Base-by-base conservation (phyloP, 2,797 vertebrate genomes). In the Anabacerthia variegaticeps region DNA sequence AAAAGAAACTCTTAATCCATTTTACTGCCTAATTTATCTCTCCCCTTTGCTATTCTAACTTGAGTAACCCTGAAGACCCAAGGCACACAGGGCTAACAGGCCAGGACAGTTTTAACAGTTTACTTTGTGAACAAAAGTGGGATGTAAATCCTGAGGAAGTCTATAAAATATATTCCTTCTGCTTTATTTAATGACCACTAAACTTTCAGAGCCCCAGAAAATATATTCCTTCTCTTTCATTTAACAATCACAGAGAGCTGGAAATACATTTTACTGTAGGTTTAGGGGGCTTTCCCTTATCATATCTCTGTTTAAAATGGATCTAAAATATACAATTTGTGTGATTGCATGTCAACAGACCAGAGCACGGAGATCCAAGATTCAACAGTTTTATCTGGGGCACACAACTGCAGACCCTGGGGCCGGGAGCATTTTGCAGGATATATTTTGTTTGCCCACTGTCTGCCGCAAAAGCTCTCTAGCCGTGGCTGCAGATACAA, bases 11-110 rank as follows among this genome's bases (percentile, higher is more conserved):
- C 88, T 92, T 75, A 82, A 92, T 84, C 79, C 39, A 72, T 89
- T 97, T 96, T 92, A 92, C 93, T 83, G 81, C 66, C 85, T 94
- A 84, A 92, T 96, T 96, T 96, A 93, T 94, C 88, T 96, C 88
- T 89, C 82, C 14, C 5, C 24, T 89, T 80, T 4, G 6, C 73
- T 92, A 37, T 81, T 85, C 62, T 71, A 73, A 44, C 72, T 77
- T 74, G 46, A 95, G 58, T 95, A 92, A 94, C 84, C 85, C 67
- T 62, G 46, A 85, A 58, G 77, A 82, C 78, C 75, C 52, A 93
- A 85, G 59, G 85, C 91, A 73, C 81, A 92, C 94, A 91, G 30
- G 46, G 58, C 68, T 95, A 96, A 88, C 41, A 88, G 51, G 12
- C 84, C 66, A 44, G 71, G 88, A 95, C 43, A 78, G 56, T 80